Evolutionary conservation across 2,797 vertebrate species (phyloP).

Genomic region (Sebastes hubbsi): DNA sequence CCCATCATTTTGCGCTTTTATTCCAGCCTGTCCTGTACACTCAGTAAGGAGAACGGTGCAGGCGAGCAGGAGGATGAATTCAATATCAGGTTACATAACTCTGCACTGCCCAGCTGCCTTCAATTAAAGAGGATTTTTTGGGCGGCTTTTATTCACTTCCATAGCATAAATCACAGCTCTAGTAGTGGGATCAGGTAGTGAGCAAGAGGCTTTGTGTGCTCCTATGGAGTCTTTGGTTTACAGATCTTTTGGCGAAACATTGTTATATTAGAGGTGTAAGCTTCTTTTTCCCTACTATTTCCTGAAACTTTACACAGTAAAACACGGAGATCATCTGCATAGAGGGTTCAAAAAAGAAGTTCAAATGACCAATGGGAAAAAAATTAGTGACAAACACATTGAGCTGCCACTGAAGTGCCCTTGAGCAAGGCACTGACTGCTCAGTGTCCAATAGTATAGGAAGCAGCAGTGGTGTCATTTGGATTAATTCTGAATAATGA

Average conservation of each 20-base stretch:
- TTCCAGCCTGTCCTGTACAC: background rate
- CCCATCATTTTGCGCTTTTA: background rate
- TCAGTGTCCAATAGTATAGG: no score
- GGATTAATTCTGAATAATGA: background rate
- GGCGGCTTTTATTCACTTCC: constrained; percentile 40
- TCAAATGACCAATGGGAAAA: background rate
- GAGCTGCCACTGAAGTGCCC: background rate
- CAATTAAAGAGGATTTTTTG: constrained; percentile 49
- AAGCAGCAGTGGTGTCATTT: background rate
- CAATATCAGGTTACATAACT: constrained; percentile 60
- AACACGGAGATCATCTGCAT: background rate
- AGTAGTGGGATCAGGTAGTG: constrained; percentile 18
- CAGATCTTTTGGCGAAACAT: background rate
- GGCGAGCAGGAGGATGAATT: constrained; percentile 35
- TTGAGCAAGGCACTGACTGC: background rate
- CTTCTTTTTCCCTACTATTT: background rate
- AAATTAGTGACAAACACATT: background rate
- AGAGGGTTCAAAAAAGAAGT: background rate
- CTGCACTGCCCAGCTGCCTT: constrained; percentile 48
- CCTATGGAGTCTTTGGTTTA: background rate
- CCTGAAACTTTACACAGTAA: background rate
- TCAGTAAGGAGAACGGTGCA: constrained; percentile 21
- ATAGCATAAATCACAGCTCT: constrained; percentile 39
- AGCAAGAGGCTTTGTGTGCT: background rate
- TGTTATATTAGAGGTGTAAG: background rate